Percentiles rank a stretch among this genome's conserved stretches.
phyloP scores from a whole-genome alignment of 2,888 invertebrate genomes.

The Crepidodera aurea region DNA sequence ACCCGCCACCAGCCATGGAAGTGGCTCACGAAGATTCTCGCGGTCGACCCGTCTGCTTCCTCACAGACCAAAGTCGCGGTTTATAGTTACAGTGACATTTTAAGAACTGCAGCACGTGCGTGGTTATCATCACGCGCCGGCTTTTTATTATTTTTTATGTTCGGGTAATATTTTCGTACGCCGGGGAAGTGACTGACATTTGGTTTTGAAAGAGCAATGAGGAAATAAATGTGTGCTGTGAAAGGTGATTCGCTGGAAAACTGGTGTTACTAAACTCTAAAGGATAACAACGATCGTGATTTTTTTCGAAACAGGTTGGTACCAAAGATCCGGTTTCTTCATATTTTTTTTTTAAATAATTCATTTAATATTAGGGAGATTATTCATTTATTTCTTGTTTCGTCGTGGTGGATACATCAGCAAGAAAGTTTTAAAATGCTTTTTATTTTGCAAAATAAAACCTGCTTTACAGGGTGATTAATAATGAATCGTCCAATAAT shows the following conservation, averaged over 20 bases:
- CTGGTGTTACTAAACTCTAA: background rate
- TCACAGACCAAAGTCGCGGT: background rate
- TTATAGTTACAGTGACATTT: background rate
- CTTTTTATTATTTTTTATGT: background rate
- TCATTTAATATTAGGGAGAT: too few relatives aligned
- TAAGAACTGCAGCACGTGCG: conserved; percentile 4
- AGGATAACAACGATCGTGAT: background rate
- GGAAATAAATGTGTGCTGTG: background rate
- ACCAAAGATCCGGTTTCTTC: background rate
- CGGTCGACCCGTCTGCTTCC: background rate
- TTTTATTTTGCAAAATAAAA: too few relatives aligned
- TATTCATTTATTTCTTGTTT: too few relatives aligned
- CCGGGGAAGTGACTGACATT: background rate
- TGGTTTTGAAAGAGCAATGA: background rate
- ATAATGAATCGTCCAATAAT: too few relatives aligned
- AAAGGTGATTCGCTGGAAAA: background rate
- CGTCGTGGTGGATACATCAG: too few relatives aligned
- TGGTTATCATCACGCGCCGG: background rate
- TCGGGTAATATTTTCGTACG: conserved; percentile 2
- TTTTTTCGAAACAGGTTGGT: conserved; percentile 2
- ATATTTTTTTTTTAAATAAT: too few relatives aligned
- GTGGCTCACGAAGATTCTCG: background rate
- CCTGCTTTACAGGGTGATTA: too few relatives aligned
- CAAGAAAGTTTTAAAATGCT: too few relatives aligned
- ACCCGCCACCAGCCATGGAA: background rate